phyloP scores from a whole-genome alignment of 2,888 invertebrate genomes.

The Hypena proboscidalis region DNA sequence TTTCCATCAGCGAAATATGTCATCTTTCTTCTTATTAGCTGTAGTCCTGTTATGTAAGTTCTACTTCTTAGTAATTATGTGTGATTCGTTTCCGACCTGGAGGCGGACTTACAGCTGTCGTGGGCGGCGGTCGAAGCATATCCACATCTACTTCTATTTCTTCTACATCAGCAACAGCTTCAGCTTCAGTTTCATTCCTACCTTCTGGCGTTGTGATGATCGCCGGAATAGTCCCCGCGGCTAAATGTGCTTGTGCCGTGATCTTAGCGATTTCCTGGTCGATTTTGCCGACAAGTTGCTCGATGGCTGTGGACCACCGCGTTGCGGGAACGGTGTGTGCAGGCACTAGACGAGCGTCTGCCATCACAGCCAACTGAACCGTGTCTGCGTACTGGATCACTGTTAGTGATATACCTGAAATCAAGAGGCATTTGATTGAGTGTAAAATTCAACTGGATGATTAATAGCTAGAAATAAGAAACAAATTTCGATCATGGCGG shows the following conservation, averaged over 20 bases:
- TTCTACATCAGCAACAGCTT: constrained; percentile 26
- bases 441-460: too few relatives aligned
- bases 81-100: constrained; percentile 57
- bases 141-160: constrained; percentile 29
- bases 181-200: constrained; percentile 18
- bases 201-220: constrained; percentile 53
- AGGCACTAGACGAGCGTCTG: constrained; percentile 88
- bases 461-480: too few relatives aligned
- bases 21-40: too few relatives aligned
- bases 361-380: constrained; percentile 89
- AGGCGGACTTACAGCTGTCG: constrained; percentile 63
- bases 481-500: too few relatives aligned
- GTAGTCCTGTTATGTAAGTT: too few relatives aligned
- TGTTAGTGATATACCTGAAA: constrained; percentile 89
- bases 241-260: constrained; percentile 51
- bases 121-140: constrained; percentile 59
- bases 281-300: constrained; percentile 67
- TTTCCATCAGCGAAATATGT: too few relatives aligned
- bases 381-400: constrained; percentile 88
- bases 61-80: too few relatives aligned
- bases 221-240: constrained; percentile 42
- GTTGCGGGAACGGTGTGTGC: constrained; percentile 84
- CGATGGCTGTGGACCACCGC: constrained; percentile 72
- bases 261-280: constrained; percentile 76
- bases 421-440: background rate